These are phyloP conservation scores for Auanema sp. DNA, from an alignment of 2,888 invertebrate species.

Conservation along the genomic window DNA sequence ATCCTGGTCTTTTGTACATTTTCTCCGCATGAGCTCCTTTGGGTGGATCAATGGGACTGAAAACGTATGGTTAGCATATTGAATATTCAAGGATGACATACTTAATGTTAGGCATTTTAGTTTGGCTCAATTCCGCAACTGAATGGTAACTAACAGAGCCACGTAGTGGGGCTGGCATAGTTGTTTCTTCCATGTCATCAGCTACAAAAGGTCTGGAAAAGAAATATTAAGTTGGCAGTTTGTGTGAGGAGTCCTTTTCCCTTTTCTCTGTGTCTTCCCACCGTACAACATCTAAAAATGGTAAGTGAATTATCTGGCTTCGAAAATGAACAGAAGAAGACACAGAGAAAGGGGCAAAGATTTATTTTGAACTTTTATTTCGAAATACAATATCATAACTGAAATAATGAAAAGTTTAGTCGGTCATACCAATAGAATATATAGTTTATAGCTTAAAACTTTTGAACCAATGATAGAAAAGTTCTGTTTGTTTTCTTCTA, in stretches of 20 bases:
- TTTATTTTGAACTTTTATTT: slow-evolving; percentile 4
- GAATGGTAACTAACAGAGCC: slow-evolving; percentile 44
- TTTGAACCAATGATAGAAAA: not conserved
- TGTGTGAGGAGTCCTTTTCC: slow-evolving; percentile 1
- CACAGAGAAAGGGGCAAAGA: slow-evolving; percentile 7
- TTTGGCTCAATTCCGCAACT: slow-evolving; percentile 48
- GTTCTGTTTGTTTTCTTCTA: slow-evolving; percentile 4
- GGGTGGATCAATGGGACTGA: slow-evolving; percentile 50
- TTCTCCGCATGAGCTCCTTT: slow-evolving; percentile 50
- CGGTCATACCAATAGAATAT: not conserved
- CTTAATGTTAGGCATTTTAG: slow-evolving; percentile 40
- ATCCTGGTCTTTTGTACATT: slow-evolving; percentile 60
- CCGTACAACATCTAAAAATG: no score
- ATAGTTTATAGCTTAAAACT: not conserved
- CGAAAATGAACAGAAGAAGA: slow-evolving; percentile 12
- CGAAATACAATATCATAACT: slow-evolving; percentile 2
- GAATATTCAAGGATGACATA: slow-evolving; percentile 5
- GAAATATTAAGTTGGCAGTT: not conserved
- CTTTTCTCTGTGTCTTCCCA: not conserved
- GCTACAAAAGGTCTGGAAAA: slow-evolving; percentile 60
- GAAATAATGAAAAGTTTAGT: slow-evolving; percentile 4
- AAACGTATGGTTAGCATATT: slow-evolving; percentile 1
- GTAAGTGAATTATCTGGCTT: not conserved
- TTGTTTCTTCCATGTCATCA: slow-evolving; percentile 56
- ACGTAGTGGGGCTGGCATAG: slow-evolving; percentile 47